Percentiles rank a stretch among this genome's conserved stretches.
These are phyloP conservation scores for Temnothorax curvispinosus DNA, from an alignment of 1,140 invertebrate genomes.

Conservation along the genomic window DNA sequence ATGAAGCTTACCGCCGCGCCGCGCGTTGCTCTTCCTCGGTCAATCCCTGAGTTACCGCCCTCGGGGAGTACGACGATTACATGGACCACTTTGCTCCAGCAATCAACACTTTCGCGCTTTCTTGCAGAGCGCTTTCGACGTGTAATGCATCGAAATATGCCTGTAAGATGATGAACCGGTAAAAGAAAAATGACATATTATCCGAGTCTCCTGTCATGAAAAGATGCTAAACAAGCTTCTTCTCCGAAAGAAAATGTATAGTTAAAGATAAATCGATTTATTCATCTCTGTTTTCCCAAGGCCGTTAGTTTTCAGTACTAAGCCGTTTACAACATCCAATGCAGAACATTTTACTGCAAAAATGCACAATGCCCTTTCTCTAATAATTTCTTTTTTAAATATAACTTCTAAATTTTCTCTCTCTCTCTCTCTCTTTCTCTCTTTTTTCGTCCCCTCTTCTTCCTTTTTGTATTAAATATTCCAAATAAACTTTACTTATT, in stretches of 20 bases:
- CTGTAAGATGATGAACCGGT: not conserved
- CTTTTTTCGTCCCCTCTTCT: no score
- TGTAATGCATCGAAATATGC: constrained; percentile 30
- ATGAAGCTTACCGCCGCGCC: constrained; percentile 40
- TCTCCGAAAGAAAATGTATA: not conserved
- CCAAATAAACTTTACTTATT: not conserved
- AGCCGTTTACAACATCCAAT: not conserved
- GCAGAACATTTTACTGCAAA: not conserved
- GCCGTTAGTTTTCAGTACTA: not conserved
- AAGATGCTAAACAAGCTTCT: not conserved
- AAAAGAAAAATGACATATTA: not conserved
- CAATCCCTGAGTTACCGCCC: constrained; percentile 43
- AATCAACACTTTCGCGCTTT: constrained; percentile 35
- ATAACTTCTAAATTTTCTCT: not conserved
- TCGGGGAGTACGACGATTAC: constrained; percentile 43
- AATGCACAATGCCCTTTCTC: not conserved
- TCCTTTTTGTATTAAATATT: not conserved
- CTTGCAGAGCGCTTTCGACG: not conserved
- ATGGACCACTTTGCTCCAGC: constrained; percentile 11
- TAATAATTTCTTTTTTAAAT: not conserved
- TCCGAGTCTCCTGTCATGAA: not conserved
- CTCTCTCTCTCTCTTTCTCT: not conserved
- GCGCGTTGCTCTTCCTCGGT: constrained; percentile 8
- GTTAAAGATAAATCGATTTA: not conserved
- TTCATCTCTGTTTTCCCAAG: not conserved